These are phyloP conservation scores for Drosophila paulistorum DNA, from an alignment of 1,140 invertebrate genomes.

Conservation along the genomic window DNA sequence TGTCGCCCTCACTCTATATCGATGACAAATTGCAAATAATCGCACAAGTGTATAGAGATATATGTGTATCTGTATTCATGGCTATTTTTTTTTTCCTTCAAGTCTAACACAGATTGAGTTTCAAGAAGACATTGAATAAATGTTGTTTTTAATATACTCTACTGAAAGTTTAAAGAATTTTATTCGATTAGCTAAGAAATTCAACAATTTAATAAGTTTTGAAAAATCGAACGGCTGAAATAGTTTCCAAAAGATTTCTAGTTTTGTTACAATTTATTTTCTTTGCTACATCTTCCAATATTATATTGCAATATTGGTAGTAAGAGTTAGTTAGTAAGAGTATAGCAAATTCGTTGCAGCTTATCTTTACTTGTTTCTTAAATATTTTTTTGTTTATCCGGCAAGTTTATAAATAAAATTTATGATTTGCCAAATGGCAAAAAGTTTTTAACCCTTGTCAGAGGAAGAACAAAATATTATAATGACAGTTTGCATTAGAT, in stretches of 20 bases:
- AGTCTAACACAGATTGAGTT: conserved; percentile 40
- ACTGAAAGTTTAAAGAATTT: no score
- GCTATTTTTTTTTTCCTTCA: conserved; percentile 8
- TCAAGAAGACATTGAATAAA: conserved; percentile 27
- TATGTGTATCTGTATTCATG: conserved; percentile 9
- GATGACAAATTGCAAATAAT: conserved; percentile 72
- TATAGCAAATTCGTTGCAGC: not conserved
- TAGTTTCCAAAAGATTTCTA: no score
- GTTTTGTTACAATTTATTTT: no score
- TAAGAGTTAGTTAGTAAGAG: not conserved
- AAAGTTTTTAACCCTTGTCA: conserved; percentile 35
- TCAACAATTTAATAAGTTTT: no score
- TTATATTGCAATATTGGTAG: no score
- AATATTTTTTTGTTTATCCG: conserved; percentile 8
- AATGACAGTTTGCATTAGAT: conserved; percentile 60
- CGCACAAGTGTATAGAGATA: conserved; percentile 30
- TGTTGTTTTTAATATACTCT: conserved; percentile 9
- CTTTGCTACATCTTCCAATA: no score
- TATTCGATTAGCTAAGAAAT: no score
- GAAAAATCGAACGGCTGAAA: no score
- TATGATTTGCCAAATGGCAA: conserved; percentile 6
- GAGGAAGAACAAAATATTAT: conserved; percentile 27
- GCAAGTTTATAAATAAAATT: conserved; percentile 23
- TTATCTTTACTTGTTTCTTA: not conserved
- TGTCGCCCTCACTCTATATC: conserved; percentile 38